Base-by-base conservation (phyloP, 2,888 invertebrate species). In the Drosophila nr. perissopoda region DNA sequence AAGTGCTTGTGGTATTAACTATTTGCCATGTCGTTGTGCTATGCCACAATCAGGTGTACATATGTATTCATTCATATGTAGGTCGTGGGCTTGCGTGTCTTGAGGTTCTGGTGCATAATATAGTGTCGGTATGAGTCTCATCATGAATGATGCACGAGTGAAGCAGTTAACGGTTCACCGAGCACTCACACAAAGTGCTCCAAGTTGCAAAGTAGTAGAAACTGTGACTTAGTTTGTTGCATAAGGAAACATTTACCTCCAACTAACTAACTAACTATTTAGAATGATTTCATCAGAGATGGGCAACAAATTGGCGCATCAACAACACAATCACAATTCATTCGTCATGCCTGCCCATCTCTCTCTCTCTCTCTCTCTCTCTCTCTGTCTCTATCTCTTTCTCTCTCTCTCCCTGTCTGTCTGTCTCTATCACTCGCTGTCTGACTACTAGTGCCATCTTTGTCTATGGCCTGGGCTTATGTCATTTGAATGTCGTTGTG, bases 261-360 rank as follows among this genome's bases (percentile, higher is more conserved):
- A 70, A 56, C 71, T 74, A 70, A 56, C 71, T 70, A 70, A 80
- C 70, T 74, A 70, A 80, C 79, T 72, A 75, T 76, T 75, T 70
- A 57, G 73, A 88, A 83, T 88, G 83, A 86, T 86, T 88, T 83
- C 83, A 88, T 88, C 86, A 88, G 59, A 73, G 63, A 53, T 51
- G 63, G 54, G 65, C 67, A 40, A 64, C 63, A 81, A 78, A 75
- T 70, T 88, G 74, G 62, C 75, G 69, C 59, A 63, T 68, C 74
- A 79, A 70, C 88, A 83, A 69, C 71, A 73, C 70, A 80, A 85
- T 85, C 72, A 67, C 68, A 72, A 78, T 68, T 52, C 31, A 8
- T 31, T 52, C 21, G n/a, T 51, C 51, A 51, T 51, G 29, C 31
- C 51, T 29, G 2, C 7, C 51, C 51, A 31, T 31, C n/a, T 59